Percentiles rank a stretch among this genome's conserved stretches.
Evolutionary conservation across 2,888 invertebrate genomes (phyloP).

Genomic region (Crepidodera aurea): DNA sequence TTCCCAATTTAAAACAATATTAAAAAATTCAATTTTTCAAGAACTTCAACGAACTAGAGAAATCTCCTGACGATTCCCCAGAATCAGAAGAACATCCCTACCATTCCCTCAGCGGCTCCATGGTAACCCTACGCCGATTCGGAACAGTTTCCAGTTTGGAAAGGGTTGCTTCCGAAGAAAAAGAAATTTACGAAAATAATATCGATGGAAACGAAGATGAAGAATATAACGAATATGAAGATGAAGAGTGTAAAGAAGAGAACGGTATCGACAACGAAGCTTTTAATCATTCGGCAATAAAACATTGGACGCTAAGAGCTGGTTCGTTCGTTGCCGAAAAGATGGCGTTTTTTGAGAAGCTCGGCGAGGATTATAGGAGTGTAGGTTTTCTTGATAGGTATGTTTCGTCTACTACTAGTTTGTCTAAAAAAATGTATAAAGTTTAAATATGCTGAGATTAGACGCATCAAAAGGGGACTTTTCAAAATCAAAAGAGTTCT

Average conservation of each 20-base stretch:
- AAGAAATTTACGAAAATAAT: constrained; percentile 60
- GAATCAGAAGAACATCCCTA: constrained; percentile 79
- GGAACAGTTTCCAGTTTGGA: constrained; percentile 80
- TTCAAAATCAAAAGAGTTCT: too few relatives aligned
- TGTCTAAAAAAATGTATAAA: background rate
- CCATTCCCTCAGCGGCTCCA: constrained; percentile 71
- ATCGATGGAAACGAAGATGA: constrained; percentile 44
- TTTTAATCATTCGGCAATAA: constrained; percentile 56
- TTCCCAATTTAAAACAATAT: too few relatives aligned
- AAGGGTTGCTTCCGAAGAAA: constrained; percentile 69
- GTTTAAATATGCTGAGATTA: too few relatives aligned
- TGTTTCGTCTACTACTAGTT: background rate
- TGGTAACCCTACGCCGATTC: constrained; percentile 64
- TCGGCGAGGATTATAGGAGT: constrained; percentile 64
- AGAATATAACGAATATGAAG: too few relatives aligned
- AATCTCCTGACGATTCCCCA: constrained; percentile 75
- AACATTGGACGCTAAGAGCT: constrained; percentile 81
- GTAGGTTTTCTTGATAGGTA: constrained; percentile 62
- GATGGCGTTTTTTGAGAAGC: constrained; percentile 75
- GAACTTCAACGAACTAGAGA: constrained; percentile 64
- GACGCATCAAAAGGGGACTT: too few relatives aligned
- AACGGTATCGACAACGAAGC: constrained; percentile 58
- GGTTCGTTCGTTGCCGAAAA: constrained; percentile 85
- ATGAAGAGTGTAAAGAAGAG: constrained; percentile 44
- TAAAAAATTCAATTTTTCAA: too few relatives aligned